Evolutionary conservation across 2,797 vertebrate species (phyloP), one percentile per base, ranked within the genome.

Genomic region (Microctenopoma lineatum): DNA sequence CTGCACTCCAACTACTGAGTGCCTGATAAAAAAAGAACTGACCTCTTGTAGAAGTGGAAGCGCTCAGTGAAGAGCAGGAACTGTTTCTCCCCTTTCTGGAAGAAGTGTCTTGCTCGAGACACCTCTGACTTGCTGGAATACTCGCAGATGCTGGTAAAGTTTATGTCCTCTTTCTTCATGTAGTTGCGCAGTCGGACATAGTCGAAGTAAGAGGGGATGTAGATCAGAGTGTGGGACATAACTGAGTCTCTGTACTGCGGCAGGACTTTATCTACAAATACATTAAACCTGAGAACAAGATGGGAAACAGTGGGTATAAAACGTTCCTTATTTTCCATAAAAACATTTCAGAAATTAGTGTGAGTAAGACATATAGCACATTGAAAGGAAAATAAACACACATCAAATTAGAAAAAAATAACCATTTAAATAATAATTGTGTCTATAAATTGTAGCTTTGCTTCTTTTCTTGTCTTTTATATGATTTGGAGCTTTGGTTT

Each of bases 41-140:
- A 98, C 98, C 98, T 97, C 88, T 98, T 99, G 85, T 98, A 99
- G 80, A 98, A 99, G 90, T 99, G 96, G 92, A 99, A 99, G 47
- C 98, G 96, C 81, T 99, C 98, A 0, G 97, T 99, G 88, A 97
- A 95, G 21, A 99, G 90, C 29, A 99, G 84, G 60, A 99, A 97
- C 67, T 96, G 96, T 71, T 92, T 96, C 42, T 96, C 94, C 52
- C 98, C 98, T 47, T 91, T 96, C 70, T 94, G 93, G 71, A 99
- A 98, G 84, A 93, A 95, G 54, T 97, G 94, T 3, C 97, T 89
- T 1, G 96, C 95, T 62, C 95, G 94, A 72, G 95, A 96, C 75
- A 99, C 86, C 1, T 89, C 94, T 0, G 94, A 91, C 69, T 89
- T 95, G 52, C 90, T 93, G 0, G 95, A 95, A 75, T 99, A 99